These are phyloP conservation scores for Diadophis punctatus DNA, from an alignment of 2,113 vertebrate genomes.

Conservation along the genomic window DNA sequence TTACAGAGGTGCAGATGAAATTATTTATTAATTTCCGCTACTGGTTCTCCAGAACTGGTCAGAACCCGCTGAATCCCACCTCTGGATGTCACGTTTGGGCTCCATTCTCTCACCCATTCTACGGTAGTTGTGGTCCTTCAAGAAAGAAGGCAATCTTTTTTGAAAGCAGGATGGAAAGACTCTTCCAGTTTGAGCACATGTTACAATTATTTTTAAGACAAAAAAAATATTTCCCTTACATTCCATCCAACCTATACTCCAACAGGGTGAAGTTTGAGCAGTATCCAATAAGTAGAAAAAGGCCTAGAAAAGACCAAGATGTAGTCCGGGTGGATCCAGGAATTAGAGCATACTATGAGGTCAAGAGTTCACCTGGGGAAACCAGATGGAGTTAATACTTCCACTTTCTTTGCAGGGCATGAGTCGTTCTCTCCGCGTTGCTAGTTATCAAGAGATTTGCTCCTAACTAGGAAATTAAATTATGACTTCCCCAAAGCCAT, in stretches of 20 bases:
- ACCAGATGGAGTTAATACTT: conserved; percentile 26
- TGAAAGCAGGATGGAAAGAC: not conserved
- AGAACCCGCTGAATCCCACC: too few species aligned
- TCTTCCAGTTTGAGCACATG: not conserved
- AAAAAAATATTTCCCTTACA: rapidly evolving
- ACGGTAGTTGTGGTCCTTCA: too few species aligned
- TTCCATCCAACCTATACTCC: not conserved
- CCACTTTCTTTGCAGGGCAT: conserved; percentile 36
- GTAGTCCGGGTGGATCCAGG: conserved; percentile 61
- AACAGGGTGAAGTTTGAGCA: conserved; percentile 11
- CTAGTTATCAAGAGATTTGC: conserved; percentile 11
- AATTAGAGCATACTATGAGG: conserved; percentile 58
- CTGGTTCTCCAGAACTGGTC: too few species aligned
- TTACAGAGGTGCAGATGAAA: too few species aligned
- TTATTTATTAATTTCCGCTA: too few species aligned
- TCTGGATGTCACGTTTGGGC: too few species aligned
- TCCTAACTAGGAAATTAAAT: not conserved
- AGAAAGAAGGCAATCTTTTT: too few species aligned
- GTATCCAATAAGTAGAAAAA: conserved; percentile 37
- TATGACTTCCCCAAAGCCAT: not conserved
- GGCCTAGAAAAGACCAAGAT: conserved; percentile 56
- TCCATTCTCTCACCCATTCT: too few species aligned
- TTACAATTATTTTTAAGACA: rapidly evolving
- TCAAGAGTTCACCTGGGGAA: conserved; percentile 55
- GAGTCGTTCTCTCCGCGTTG: rapidly evolving